phyloP scores from a whole-genome alignment of 2,797 vertebrate genomes.

The Arnoldichthys spilopterus region DNA sequence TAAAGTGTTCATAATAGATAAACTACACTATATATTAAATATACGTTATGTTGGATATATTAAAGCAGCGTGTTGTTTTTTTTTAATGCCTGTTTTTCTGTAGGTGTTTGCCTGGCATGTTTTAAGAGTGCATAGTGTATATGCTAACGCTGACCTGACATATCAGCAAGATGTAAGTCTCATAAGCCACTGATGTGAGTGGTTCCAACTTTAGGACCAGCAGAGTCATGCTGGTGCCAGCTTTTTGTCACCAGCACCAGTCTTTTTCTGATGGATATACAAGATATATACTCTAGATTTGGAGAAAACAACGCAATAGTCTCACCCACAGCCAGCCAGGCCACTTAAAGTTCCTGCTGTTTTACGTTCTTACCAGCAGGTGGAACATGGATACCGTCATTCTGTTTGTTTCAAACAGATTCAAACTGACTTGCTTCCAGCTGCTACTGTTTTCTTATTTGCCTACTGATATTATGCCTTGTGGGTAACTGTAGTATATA shows the following conservation, averaged over 20 bases:
- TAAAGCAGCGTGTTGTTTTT: constrained; percentile 25
- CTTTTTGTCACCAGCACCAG: no score
- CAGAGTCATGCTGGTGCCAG: no score
- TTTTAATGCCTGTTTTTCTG: constrained; percentile 28
- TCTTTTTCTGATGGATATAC: no score
- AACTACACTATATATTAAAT: constrained; percentile 49
- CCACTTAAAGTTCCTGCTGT: not conserved
- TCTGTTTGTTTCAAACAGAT: not conserved
- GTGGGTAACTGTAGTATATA: no score
- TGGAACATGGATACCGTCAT: not conserved
- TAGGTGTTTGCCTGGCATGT: not conserved
- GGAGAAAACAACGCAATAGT: not conserved
- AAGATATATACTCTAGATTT: no score
- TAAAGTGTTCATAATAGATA: constrained; percentile 28
- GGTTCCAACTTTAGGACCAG: no score
- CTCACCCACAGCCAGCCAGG: not conserved
- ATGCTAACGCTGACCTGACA: no score
- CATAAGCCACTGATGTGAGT: no score
- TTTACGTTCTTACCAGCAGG: not conserved
- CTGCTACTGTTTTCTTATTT: not conserved
- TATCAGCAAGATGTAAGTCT: no score
- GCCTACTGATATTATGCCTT: no score
- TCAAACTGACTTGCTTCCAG: not conserved
- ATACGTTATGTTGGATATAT: constrained; percentile 43
- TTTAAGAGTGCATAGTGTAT: not conserved